These are phyloP conservation scores for Piscicola geometra DNA, from an alignment of 2,888 invertebrate species.

Conservation along the genomic window DNA sequence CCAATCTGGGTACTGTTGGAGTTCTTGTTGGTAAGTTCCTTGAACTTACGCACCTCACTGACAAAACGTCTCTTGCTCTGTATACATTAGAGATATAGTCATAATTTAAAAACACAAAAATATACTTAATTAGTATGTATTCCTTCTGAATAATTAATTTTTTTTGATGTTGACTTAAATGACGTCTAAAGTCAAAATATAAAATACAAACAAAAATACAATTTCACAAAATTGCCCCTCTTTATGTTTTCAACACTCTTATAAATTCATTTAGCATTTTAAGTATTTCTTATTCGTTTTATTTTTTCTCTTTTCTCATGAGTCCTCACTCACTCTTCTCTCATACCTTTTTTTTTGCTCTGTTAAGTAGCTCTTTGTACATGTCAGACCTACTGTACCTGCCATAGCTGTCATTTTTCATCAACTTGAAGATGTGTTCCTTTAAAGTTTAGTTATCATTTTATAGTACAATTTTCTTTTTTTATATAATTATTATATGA, in stretches of 20 bases:
- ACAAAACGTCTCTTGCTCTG: constrained; percentile 46
- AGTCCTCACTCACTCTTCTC: background rate
- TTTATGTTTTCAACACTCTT: too few species aligned
- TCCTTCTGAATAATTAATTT: too few species aligned
- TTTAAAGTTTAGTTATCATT: constrained; percentile 56
- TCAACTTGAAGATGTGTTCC: constrained; percentile 97
- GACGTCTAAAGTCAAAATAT: background rate
- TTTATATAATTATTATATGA: too few species aligned
- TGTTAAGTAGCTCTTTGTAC: constrained; percentile 93
- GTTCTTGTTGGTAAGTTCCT: constrained; percentile 38
- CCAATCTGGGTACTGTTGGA: too few species aligned
- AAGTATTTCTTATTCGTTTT: too few species aligned
- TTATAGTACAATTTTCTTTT: background rate
- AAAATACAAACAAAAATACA: background rate
- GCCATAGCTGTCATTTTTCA: constrained; percentile 98
- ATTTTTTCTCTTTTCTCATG: too few species aligned
- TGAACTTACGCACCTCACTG: constrained; percentile 43
- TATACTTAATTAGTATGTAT: too few species aligned
- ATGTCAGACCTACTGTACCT: constrained; percentile 93
- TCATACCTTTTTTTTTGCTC: constrained; percentile 87
- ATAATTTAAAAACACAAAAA: background rate
- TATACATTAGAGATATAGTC: constrained; percentile 17
- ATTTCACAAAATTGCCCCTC: too few species aligned
- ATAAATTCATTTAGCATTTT: too few species aligned
- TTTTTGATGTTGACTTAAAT: background rate